Percentiles rank a stretch among this genome's conserved stretches.
Evolutionary conservation across 2,113 vertebrate genomes (phyloP).

Genomic region (Alligator sinensis): DNA sequence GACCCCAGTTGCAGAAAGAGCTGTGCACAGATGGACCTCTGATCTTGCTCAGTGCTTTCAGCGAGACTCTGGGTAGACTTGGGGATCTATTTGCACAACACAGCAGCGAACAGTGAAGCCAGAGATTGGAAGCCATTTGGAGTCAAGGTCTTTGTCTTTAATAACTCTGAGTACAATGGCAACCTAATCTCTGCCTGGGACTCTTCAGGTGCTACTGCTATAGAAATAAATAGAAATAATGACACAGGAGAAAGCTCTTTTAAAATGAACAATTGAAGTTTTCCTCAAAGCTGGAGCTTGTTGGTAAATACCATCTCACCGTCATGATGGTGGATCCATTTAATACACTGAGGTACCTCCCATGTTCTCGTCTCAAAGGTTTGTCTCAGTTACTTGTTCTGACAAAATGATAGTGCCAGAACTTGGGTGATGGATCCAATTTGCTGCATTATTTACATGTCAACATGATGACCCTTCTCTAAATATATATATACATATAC

Average conservation of each 20-base stretch:
- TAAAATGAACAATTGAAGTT: not conserved
- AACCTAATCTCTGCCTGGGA: not conserved
- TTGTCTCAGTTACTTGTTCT: not conserved
- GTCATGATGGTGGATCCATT: fast-evolving
- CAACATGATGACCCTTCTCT: not conserved
- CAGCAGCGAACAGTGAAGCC: not conserved
- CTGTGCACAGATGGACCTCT: not conserved
- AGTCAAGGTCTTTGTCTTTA: not conserved
- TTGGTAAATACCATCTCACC: not conserved
- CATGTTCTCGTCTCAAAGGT: not conserved
- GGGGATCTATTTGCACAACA: not conserved
- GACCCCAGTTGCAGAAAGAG: not conserved
- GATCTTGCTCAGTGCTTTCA: fast-evolving
- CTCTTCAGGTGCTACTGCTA: not conserved
- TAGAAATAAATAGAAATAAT: not conserved
- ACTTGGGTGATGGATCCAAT: not conserved
- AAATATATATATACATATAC: no score
- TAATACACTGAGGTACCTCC: fast-evolving
- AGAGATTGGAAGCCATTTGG: not conserved
- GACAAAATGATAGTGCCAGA: not conserved
- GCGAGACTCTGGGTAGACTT: not conserved
- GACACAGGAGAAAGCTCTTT: not conserved
- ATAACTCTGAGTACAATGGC: not conserved
- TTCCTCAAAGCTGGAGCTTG: not conserved
- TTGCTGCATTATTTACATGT: not conserved